Conservation (phyloP, 2,797 vertebrate species). For the Anabacerthia variegaticeps region DNA sequence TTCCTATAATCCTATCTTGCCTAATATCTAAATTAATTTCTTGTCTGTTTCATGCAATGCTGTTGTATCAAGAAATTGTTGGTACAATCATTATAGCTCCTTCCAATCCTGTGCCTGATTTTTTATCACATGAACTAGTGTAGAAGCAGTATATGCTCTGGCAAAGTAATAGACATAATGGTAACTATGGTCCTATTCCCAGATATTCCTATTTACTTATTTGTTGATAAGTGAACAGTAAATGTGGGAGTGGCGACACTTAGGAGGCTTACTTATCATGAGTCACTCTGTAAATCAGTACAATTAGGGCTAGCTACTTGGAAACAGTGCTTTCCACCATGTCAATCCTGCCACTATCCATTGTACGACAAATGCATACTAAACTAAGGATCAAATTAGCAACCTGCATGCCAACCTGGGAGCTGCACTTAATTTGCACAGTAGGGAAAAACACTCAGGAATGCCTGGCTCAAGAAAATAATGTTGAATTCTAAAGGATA, state of each 20-base stretch:
- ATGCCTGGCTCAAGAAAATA: neutral
- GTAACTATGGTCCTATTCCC: neutral
- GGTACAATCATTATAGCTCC: neutral
- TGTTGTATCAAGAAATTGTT: neutral
- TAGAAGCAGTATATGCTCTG: neutral
- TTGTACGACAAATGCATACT: neutral
- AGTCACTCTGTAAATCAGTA: neutral
- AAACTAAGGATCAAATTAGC: neutral
- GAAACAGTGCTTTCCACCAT: neutral
- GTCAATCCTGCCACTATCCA: neutral
- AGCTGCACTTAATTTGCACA: neutral
- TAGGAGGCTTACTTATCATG: neutral
- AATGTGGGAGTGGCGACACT: neutral
- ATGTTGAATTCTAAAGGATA: neutral
- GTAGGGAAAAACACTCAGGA: neutral
- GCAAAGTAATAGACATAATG: neutral
- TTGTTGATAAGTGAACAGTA: neutral
- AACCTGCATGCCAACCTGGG: neutral
- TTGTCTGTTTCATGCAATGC: neutral
- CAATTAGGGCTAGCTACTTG: neutral
- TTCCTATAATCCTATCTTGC: neutral
- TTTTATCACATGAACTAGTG: neutral
- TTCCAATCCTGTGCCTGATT: neutral
- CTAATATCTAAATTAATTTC: neutral
- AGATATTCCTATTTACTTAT: neutral